A percentile compares a stretch with the other conserved stretches of the same genome.
Conservation (phyloP, 2,888 invertebrate species). For the Euphydryas editha region DNA sequence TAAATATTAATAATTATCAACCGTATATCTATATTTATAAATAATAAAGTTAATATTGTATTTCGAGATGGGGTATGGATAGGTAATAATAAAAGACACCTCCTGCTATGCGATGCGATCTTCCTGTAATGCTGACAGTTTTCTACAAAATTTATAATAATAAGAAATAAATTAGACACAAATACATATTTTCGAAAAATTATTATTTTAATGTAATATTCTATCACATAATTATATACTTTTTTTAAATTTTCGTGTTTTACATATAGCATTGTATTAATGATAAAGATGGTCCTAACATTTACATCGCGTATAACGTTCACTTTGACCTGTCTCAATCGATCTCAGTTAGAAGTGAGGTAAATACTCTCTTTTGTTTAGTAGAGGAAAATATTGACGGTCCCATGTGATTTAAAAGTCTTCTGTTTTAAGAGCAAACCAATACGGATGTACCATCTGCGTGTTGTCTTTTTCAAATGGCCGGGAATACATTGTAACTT, state of each 20-base stretch:
- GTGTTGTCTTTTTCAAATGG: slow-evolving; percentile 78
- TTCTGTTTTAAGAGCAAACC: slow-evolving; percentile 80
- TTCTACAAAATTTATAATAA: no score
- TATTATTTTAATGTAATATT: no score
- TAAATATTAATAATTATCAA: no score
- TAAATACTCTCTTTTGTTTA: slow-evolving; percentile 69
- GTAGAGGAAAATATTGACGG: slow-evolving; percentile 78
- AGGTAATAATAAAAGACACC: no score
- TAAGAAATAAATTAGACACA: no score
- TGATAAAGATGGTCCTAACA: slow-evolving; percentile 10
- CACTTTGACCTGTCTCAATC: slow-evolving; percentile 63
- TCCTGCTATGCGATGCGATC: no score
- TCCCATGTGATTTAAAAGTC: slow-evolving; percentile 77
- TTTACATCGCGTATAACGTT: slow-evolving; percentile 12
- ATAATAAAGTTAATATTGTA: no score
- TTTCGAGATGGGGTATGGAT: no score
- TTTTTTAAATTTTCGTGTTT: neutral
- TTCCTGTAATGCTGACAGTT: no score
- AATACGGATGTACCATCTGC: slow-evolving; percentile 78
- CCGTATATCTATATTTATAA: no score
- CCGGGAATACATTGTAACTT: slow-evolving; percentile 68
- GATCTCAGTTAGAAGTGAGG: slow-evolving; percentile 69
- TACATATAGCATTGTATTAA: slow-evolving; percentile 2
- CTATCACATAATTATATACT: no score
- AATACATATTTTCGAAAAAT: no score